phyloP scores from a whole-genome alignment of 2,113 vertebrate genomes.

The Myiozetetes cayanensis region DNA sequence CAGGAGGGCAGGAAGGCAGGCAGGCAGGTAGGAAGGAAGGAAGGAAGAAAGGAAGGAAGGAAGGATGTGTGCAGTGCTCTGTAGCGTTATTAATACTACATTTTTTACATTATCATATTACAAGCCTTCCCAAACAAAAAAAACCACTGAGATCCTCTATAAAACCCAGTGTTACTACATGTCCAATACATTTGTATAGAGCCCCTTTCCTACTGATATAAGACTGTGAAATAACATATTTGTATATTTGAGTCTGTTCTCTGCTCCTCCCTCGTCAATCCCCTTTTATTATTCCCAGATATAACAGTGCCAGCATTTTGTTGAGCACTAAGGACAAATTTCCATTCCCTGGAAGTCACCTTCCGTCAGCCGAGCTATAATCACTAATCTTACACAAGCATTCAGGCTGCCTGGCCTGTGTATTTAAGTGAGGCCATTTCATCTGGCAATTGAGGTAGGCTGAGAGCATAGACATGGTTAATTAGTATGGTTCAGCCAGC shows the following conservation, averaged over 20 bases:
- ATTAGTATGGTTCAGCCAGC: conserved; percentile 57
- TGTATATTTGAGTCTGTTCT: background rate
- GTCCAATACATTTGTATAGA: background rate
- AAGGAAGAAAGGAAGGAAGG: too few relatives aligned
- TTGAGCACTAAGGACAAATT: background rate
- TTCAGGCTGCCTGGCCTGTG: background rate
- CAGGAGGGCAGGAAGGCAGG: too few relatives aligned
- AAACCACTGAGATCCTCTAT: background rate
- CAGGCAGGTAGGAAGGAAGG: too few relatives aligned
- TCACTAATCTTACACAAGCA: background rate
- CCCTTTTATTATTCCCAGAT: background rate
- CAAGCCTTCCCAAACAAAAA: background rate
- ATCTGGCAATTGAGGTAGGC: background rate
- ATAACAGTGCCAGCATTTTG: accelerated
- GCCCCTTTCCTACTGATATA: background rate
- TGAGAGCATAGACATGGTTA: conserved; percentile 45
- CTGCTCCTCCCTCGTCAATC: background rate
- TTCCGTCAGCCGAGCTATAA: background rate
- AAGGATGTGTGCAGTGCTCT: background rate
- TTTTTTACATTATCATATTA: background rate
- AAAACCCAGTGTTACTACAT: background rate
- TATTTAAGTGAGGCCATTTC: background rate
- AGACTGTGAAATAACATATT: background rate
- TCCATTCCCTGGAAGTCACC: background rate
- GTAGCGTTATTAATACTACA: accelerated